Evolutionary conservation across 64 coral and sea anemone species (phyloP).

Genomic region (Stylophora pistillata): DNA sequence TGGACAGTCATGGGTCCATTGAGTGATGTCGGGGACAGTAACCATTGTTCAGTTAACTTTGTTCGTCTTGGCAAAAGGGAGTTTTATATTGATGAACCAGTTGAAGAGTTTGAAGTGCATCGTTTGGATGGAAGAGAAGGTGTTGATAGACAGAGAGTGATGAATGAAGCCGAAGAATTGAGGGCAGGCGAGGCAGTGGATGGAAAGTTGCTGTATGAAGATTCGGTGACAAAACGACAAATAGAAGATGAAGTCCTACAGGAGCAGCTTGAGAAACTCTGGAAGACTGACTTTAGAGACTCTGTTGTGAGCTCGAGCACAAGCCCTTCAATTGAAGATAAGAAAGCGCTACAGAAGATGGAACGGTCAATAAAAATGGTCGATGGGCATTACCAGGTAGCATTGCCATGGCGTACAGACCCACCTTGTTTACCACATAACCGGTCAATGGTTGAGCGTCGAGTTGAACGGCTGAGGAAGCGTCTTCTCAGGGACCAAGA

Average conservation of each 20-base stretch:
- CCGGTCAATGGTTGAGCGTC: slow-evolving; percentile 11
- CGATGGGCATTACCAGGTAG: slow-evolving; percentile 51
- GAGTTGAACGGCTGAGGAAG: slow-evolving; percentile 21
- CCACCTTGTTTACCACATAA: slow-evolving; percentile 42
- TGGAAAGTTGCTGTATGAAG: background rate
- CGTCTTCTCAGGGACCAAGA: slow-evolving; percentile 49
- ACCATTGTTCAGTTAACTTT: background rate
- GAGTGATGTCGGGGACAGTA: background rate
- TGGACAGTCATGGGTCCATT: slow-evolving; percentile 1
- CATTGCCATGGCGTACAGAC: slow-evolving; percentile 39
- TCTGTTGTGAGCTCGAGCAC: slow-evolving; percentile 31
- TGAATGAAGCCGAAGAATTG: background rate
- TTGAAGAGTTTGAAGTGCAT: too few species aligned
- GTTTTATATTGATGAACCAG: slow-evolving; percentile 5
- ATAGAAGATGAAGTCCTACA: slow-evolving; percentile 39
- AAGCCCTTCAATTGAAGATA: slow-evolving; percentile 51
- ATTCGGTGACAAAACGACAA: background rate
- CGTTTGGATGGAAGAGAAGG: background rate
- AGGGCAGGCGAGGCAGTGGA: background rate
- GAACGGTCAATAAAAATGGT: slow-evolving; percentile 37
- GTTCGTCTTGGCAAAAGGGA: background rate
- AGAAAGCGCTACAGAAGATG: slow-evolving; percentile 9
- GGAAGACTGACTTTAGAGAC: slow-evolving; percentile 62
- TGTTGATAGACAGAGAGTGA: background rate
- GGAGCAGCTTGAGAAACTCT: slow-evolving; percentile 62